Conservation (phyloP, 2,797 vertebrate species). For the Girardinus metallicus region DNA sequence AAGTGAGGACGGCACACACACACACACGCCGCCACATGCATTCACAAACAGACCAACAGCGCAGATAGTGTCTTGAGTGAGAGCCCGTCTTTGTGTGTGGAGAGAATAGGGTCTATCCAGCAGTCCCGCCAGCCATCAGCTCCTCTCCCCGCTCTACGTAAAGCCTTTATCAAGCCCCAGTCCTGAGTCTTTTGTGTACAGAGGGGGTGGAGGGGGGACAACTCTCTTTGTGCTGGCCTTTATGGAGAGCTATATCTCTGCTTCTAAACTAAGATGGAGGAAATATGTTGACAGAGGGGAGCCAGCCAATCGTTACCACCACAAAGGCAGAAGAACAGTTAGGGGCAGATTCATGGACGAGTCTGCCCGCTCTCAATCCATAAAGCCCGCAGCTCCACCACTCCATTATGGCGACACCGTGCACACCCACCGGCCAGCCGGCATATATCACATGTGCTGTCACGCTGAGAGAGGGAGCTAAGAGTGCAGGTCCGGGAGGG, state of each 20-base stretch:
- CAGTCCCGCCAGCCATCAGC: constrained; percentile 61
- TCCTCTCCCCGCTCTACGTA: constrained; percentile 60
- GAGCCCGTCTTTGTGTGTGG: constrained; percentile 69
- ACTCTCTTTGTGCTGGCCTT: constrained; percentile 71
- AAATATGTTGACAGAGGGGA: constrained; percentile 79
- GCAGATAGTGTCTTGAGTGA: constrained; percentile 75
- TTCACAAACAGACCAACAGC: constrained; percentile 54
- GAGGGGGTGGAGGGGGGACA: not conserved
- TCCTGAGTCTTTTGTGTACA: constrained; percentile 67
- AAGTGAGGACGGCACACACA: constrained; percentile 22
- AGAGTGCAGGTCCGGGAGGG: constrained; percentile 15
- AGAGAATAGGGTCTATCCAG: constrained; percentile 74
- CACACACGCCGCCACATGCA: constrained; percentile 19
- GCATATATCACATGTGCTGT: constrained; percentile 69
- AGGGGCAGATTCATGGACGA: constrained; percentile 80
- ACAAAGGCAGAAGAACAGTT: constrained; percentile 79
- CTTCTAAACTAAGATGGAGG: constrained; percentile 79
- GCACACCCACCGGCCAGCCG: constrained; percentile 55
- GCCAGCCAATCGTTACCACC: constrained; percentile 74
- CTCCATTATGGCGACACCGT: constrained; percentile 77
- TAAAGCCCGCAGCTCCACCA: constrained; percentile 77
- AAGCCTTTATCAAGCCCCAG: constrained; percentile 72
- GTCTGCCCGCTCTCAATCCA: constrained; percentile 69
- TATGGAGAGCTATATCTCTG: constrained; percentile 79
- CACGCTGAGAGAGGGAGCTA: constrained; percentile 34